Evolutionary conservation across 64 coral and sea anemone species (phyloP).

Genomic region (Actinia tenebrosa): DNA sequence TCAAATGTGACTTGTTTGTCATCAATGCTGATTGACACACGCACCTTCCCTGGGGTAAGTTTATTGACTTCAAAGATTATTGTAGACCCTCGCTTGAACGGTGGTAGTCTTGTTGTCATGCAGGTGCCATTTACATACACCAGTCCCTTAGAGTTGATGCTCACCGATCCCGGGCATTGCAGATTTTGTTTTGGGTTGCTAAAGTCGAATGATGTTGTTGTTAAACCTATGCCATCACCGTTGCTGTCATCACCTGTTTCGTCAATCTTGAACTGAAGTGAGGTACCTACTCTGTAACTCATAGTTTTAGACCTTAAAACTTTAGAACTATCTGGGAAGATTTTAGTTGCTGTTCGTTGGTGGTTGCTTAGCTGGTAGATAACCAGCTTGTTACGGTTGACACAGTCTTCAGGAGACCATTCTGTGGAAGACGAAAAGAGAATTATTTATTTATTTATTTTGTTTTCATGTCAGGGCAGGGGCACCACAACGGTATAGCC

Average conservation of each 20-base stretch:
- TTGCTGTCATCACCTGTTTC: slow-evolving; percentile 89
- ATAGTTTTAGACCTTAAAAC: slow-evolving; percentile 84
- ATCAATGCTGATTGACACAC: slow-evolving; percentile 93
- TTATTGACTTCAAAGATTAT: slow-evolving; percentile 80
- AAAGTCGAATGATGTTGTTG: slow-evolving; percentile 78
- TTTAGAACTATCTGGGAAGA: slow-evolving; percentile 96
- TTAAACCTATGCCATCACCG: slow-evolving; percentile 92
- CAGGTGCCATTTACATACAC: slow-evolving; percentile 83
- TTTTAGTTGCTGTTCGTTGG: slow-evolving; percentile 88
- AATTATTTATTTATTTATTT: too few species aligned
- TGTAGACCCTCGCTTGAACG: slow-evolving; percentile 73
- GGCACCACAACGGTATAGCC: too few species aligned
- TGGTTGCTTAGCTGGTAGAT: slow-evolving; percentile 96
- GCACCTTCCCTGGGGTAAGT: slow-evolving; percentile 57
- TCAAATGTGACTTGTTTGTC: slow-evolving; percentile 98
- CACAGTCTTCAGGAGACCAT: slow-evolving; percentile 92
- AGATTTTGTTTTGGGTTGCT: slow-evolving; percentile 81
- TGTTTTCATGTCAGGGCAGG: too few species aligned
- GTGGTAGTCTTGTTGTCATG: slow-evolving; percentile 91
- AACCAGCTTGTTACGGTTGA: slow-evolving; percentile 77
- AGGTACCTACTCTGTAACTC: slow-evolving; percentile 86
- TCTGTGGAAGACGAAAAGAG: slow-evolving; percentile 35
- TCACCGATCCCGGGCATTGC: slow-evolving; percentile 74
- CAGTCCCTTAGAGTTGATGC: slow-evolving; percentile 92
- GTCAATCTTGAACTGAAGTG: slow-evolving; percentile 78